Evolutionary conservation across 2,888 invertebrate species (phyloP).

Genomic region (Eupithecia vulgata): DNA sequence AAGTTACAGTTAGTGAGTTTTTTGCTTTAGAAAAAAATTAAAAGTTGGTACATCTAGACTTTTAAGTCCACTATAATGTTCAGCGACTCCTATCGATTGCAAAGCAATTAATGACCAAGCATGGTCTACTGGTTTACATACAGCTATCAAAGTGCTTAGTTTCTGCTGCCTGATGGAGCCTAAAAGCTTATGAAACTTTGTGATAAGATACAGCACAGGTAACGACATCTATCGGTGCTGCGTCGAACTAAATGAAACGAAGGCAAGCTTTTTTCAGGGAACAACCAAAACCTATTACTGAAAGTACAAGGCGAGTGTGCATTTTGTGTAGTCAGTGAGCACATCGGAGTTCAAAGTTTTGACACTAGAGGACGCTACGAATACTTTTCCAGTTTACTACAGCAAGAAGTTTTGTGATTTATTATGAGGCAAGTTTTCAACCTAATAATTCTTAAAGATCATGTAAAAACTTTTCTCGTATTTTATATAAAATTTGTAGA

Average conservation of each 20-base stretch:
- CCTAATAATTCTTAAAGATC: no score
- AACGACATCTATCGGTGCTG: slow-evolving; percentile 33
- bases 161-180: neutral
- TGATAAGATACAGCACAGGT: slow-evolving; percentile 3
- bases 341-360: neutral
- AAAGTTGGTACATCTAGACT: neutral
- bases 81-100: slow-evolving; percentile 4
- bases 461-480: no score
- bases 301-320: neutral
- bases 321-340: neutral
- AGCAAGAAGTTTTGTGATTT: neutral
- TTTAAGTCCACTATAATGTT: neutral
- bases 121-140: slow-evolving; percentile 6
- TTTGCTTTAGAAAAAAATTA: neutral
- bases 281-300: neutral
- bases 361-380: neutral
- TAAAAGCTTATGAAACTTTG: neutral
- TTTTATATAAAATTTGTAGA: neutral
- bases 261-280: slow-evolving; percentile 11
- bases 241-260: slow-evolving; percentile 15
- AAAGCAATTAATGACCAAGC: slow-evolving; percentile 6
- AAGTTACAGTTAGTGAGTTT: neutral
- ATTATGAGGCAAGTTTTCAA: neutral
- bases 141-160: neutral
- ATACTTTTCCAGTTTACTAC: neutral